These are phyloP conservation scores for Enteromius radiatus DNA, from an alignment of 2,797 vertebrate genomes.

Conservation along the genomic window DNA sequence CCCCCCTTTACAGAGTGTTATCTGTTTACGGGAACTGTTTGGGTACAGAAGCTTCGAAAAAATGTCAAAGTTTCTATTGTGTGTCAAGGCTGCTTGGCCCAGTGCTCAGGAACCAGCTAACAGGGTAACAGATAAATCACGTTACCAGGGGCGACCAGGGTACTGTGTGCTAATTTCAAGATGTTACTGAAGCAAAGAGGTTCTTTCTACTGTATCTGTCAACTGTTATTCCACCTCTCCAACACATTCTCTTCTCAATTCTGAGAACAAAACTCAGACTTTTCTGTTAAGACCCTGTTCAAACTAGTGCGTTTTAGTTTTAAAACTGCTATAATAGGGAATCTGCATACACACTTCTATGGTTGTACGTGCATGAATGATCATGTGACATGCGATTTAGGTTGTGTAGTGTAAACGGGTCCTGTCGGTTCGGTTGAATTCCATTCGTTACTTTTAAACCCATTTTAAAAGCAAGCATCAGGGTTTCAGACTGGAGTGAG, in stretches of 20 bases:
- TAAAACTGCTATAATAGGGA: too few species aligned
- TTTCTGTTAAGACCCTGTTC: background rate
- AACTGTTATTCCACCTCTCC: background rate
- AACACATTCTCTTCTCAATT: background rate
- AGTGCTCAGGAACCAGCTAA: constrained; percentile 63
- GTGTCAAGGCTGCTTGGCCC: constrained; percentile 60
- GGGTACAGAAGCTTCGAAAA: constrained; percentile 35
- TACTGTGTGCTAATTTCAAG: constrained; percentile 26
- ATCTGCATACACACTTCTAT: too few species aligned
- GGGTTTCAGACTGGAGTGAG: constrained; percentile 24
- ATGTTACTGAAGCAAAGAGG: constrained; percentile 47
- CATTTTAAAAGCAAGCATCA: background rate
- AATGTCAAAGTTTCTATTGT: constrained; percentile 67
- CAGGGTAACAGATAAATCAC: constrained; percentile 75
- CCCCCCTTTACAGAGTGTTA: constrained; percentile 64
- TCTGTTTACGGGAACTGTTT: constrained; percentile 68
- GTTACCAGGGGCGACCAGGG: constrained; percentile 69
- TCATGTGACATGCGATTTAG: too few species aligned
- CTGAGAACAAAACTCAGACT: background rate
- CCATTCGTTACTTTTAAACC: background rate
- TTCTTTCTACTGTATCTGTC: background rate
- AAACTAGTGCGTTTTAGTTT: too few species aligned
- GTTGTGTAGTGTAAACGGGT: too few species aligned
- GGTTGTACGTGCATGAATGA: too few species aligned
- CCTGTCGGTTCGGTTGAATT: background rate